These are phyloP conservation scores for Ailurus styani DNA, from an alignment of 2,113 vertebrate genomes.

Conservation along the genomic window DNA sequence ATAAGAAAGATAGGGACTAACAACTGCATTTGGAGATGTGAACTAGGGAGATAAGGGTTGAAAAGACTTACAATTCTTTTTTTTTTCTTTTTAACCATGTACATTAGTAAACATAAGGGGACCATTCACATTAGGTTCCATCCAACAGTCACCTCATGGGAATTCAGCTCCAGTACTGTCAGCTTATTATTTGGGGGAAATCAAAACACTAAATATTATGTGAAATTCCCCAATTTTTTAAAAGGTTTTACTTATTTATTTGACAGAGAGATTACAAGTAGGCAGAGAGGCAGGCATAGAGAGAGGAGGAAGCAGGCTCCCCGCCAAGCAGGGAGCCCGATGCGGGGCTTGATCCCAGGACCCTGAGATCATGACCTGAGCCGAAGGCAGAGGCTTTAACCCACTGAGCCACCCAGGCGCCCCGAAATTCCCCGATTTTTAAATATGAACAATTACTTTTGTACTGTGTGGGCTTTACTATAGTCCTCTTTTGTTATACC, in stretches of 20 bases:
- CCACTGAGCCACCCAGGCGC: too few relatives aligned
- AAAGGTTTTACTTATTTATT: too few relatives aligned
- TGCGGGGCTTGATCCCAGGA: too few relatives aligned
- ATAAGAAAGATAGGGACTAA: neutral
- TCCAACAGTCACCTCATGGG: neutral
- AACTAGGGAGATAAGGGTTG: neutral
- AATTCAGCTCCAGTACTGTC: neutral
- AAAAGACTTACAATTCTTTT: neutral
- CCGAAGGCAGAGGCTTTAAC: too few relatives aligned
- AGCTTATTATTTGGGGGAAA: neutral
- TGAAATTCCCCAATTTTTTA: neutral
- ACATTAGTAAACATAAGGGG: neutral
- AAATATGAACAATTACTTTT: neutral
- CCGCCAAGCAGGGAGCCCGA: too few relatives aligned
- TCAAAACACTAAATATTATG: neutral
- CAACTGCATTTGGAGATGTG: neutral
- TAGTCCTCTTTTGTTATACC: neutral
- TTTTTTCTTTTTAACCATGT: neutral
- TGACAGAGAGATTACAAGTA: too few relatives aligned
- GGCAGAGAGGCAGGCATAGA: too few relatives aligned
- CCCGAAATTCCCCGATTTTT: neutral
- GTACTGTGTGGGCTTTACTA: neutral
- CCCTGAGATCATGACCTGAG: too few relatives aligned
- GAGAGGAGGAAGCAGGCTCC: too few relatives aligned
- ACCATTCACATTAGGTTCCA: neutral